Base-by-base conservation (phyloP, 2,888 invertebrate genomes). In the Thereva unica region DNA sequence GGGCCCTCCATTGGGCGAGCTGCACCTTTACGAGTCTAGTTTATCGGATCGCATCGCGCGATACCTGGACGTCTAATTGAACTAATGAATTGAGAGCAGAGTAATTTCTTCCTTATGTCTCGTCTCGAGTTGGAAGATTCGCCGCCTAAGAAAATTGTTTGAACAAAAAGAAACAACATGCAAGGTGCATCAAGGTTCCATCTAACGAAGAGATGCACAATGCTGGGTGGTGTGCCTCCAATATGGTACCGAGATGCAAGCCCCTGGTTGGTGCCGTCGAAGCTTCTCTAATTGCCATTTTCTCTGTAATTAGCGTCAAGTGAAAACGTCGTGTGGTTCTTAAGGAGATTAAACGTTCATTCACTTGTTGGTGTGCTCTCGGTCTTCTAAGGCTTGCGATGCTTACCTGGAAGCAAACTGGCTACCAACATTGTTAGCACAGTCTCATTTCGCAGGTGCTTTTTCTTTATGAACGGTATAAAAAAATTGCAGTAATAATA, bases 251-350 rank as follows among this genome's bases (percentile, higher is more conserved):
- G 34, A 44, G 56, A 56, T 44, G 56, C 44, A n/a, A 41, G 44
- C 38, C 44, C 44, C 23, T 7, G 47, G 56, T 45, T 44, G 42
- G 44, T 56, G 34, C 61, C 68, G 64, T 53, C 55, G 54, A 66
- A 55, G 55, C 53, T 67, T 42, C 55, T 59, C 65, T 67, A 67
- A 69, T 69, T 69, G 69, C 67, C 41, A 63, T 69, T 69, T 67
- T 67, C 66, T 52, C 55, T 63, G 52, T 69, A 69, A 69, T 69
- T 69, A 69, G 66, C 69, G 69, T 69, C 69, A 67, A 66, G 66
- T 61, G 59, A 65, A 67, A 69, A 69, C 66, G 69, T 67, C 56
- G 67, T 69, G 61, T 63, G 52, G 64, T 63, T 69, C 57, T 49
- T 56, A 66, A 69, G 50, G 47, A 67, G 63, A 67, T 65, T 63